Conservation (phyloP, 2,888 invertebrate genomes). For the Morpho deidamia region DNA sequence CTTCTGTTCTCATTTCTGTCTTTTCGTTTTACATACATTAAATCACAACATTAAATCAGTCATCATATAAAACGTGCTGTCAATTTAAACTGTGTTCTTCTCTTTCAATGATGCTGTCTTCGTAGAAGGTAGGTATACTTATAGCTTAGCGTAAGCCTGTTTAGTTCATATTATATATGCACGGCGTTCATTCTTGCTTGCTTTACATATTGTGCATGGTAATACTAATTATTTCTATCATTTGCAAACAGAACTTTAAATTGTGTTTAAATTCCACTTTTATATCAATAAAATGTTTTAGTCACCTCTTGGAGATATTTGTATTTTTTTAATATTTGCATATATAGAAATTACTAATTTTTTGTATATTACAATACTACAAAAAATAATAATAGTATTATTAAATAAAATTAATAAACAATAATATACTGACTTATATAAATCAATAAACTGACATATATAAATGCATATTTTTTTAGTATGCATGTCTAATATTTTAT, state of each 20-base stretch:
- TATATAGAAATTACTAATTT: background rate
- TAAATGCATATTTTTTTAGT: slow-evolving; percentile 13
- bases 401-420: too few species aligned
- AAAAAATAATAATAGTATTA: background rate
- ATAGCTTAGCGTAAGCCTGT: slow-evolving; percentile 33
- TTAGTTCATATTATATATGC: slow-evolving; percentile 36
- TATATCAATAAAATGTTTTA: background rate
- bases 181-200: slow-evolving; percentile 32
- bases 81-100: slow-evolving; percentile 29
- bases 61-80: slow-evolving; percentile 32
- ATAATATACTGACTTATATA: too few species aligned
- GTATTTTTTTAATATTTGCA: too few species aligned
- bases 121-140: slow-evolving; percentile 62
- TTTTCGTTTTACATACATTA: slow-evolving; percentile 42
- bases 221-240: background rate
- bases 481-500: slow-evolving; percentile 15
- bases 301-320: background rate
- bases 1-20: slow-evolving; percentile 36
- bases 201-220: slow-evolving; percentile 10
- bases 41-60: slow-evolving; percentile 26
- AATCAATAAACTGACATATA: background rate
- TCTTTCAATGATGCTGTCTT: slow-evolving; percentile 43
- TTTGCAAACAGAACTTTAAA: slow-evolving; percentile 3
- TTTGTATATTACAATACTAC: background rate
- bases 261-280: slow-evolving; percentile 1